Evolutionary conservation across 2,113 vertebrate genomes (phyloP).

Genomic region (Mustelus asterias): DNA sequence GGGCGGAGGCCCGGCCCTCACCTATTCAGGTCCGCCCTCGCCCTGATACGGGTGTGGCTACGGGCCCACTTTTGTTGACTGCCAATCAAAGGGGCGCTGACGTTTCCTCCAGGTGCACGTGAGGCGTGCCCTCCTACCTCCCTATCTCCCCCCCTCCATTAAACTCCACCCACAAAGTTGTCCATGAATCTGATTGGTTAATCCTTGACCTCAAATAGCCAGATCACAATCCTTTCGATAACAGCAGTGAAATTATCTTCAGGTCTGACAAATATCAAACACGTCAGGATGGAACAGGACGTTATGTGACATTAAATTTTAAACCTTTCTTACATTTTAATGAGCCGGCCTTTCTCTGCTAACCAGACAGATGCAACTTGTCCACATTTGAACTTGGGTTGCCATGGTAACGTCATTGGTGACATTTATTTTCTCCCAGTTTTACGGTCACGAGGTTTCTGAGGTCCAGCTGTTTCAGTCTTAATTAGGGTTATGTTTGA

Average conservation of each 20-base stretch:
- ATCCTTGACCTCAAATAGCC: not conserved
- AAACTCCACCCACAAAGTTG: not conserved
- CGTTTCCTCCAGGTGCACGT: no score
- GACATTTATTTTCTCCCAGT: constrained; percentile 9
- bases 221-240: not conserved
- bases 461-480: not conserved
- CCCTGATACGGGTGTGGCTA: no score
- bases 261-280: not conserved
- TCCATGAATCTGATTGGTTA: not conserved
- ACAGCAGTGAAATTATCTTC: not conserved
- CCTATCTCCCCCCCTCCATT: no score
- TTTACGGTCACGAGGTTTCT: not conserved
- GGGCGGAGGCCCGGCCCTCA: no score
- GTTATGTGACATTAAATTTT: not conserved
- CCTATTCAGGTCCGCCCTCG: no score
- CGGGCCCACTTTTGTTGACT: no score
- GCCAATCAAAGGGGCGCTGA: no score
- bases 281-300: not conserved
- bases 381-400: not conserved
- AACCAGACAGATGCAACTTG: not conserved
- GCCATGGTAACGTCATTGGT: not conserved
- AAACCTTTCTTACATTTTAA: not conserved
- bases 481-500: not conserved
- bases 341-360: not conserved
- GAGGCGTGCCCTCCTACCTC: no score